Evolutionary conservation across 1,140 invertebrate species (phyloP), one percentile per base, ranked within the genome.

Genomic region (Aleiodes sp.): DNA sequence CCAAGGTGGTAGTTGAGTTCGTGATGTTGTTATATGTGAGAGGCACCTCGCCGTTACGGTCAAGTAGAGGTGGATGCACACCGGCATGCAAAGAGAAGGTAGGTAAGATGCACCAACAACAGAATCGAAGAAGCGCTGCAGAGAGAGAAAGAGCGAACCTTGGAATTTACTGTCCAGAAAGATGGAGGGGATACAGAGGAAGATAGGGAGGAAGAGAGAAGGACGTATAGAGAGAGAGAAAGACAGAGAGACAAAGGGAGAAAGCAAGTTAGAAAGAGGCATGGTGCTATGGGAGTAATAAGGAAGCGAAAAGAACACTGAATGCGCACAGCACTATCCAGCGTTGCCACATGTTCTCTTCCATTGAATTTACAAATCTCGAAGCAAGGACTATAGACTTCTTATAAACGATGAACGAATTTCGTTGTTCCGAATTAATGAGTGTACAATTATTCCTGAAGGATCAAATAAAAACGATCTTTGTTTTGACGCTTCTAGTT

Each of bases 291-390:
- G 31, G 16, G 7, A 16, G 2, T 21, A 0, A 63, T 39, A 33
- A 39, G 21, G 39, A 10, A 37, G 31, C 4, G 14, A 26, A 65
- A 41, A 68, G 68, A 35, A 68, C 28, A 24, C 39, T 16, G 41
- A 10, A 46, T n/a, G 64, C 33, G 57, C 29, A 64, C 59, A 60
- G 41, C n/a, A 21, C 26, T 56, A 70, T 78, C 65, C 79, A 71
- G 68, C 77, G 79, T 81, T 81, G 79, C 79, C 79, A 80, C 77
- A 80, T 79, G 70, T 52, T 39, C 26, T 70, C 62, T 65, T 74
- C 78, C 74, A 80, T 77, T 76, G 73, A 79, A 80, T 66, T 80
- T 80, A 78, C 60, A 72, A 71, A 73, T 65, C 70, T 62, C 73
- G 64, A 78, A 78, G 21, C n/a, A 9, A 52, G 46, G 21, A 24